Conservation (phyloP, 2,113 vertebrate genomes). For the Poicephalus gulielmi region DNA sequence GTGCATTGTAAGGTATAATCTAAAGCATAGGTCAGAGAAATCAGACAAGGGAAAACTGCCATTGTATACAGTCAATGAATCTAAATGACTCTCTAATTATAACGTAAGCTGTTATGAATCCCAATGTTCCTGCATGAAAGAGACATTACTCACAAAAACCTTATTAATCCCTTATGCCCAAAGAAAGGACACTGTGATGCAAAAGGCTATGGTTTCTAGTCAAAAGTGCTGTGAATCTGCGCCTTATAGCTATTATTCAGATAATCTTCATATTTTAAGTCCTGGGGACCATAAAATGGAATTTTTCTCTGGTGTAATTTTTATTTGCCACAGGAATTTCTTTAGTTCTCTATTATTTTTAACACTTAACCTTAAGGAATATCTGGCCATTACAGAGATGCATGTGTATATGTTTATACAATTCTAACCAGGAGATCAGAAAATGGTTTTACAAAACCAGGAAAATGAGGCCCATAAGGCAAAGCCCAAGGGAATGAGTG, state of each 20-base stretch:
- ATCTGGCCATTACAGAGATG: not conserved
- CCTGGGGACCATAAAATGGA: not conserved
- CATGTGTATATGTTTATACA: not conserved
- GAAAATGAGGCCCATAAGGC: not conserved
- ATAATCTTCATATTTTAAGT: not conserved
- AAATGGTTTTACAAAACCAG: not conserved
- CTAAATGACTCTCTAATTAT: constrained; percentile 32
- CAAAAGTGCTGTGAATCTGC: not conserved
- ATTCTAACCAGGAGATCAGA: not conserved
- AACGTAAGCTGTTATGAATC: not conserved
- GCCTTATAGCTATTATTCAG: not conserved
- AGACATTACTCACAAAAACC: constrained; percentile 7
- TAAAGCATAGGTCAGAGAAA: constrained; percentile 19
- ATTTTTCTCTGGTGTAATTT: not conserved
- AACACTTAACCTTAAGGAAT: not conserved
- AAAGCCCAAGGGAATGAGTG: not conserved
- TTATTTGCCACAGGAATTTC: not conserved
- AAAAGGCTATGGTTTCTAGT: not conserved
- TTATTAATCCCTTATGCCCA: not conserved
- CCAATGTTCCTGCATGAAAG: not conserved
- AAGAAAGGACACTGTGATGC: not conserved
- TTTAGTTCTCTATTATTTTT: not conserved
- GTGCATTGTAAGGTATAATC: not conserved
- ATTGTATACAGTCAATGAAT: not conserved
- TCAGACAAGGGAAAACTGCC: not conserved